Conservation (phyloP, 2,113 vertebrate species). For the Datnioides undecimradiatus region DNA sequence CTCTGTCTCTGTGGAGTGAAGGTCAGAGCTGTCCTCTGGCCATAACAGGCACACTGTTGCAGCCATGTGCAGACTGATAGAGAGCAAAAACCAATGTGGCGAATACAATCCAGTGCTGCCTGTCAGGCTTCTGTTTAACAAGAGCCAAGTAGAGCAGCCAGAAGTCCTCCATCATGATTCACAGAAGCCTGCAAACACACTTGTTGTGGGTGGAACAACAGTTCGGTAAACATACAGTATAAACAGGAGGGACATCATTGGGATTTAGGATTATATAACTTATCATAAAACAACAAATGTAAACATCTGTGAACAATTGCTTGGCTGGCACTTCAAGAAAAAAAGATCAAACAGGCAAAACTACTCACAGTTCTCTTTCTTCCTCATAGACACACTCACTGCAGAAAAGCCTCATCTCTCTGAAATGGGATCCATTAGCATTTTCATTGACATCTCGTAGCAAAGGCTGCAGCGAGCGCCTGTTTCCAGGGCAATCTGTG, state of each 20-base stretch:
- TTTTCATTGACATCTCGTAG: conserved; percentile 49
- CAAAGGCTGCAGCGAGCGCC: conserved; percentile 8
- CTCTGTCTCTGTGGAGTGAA: conserved; percentile 69
- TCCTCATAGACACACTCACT: neutral
- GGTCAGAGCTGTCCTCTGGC: conserved; percentile 79
- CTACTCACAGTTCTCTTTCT: neutral
- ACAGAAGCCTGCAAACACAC: conserved; percentile 59
- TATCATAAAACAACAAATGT: conserved; percentile 12
- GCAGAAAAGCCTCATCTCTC: conserved; percentile 3
- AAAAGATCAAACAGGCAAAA: conserved; percentile 2
- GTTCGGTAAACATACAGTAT: conserved; percentile 33
- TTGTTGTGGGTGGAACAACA: conserved; percentile 65
- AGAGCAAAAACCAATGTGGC: conserved; percentile 55
- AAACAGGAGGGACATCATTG: conserved; percentile 22
- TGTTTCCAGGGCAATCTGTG: conserved; percentile 52
- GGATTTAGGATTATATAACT: conserved; percentile 42
- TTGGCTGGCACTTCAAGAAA: neutral
- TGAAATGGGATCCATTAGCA: conserved; percentile 2
- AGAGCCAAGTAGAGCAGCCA: conserved; percentile 72
- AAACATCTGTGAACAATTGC: neutral
- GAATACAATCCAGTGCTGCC: conserved; percentile 52
- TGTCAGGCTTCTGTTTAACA: conserved; percentile 51
- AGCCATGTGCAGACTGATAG: conserved; percentile 69
- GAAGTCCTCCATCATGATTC: conserved; percentile 60
- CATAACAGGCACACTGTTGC: conserved; percentile 58